A percentile compares a stretch with the other conserved stretches of the same genome.
Conservation (phyloP, 2,113 vertebrate species). For the Syngnathoides biaculeatus region DNA sequence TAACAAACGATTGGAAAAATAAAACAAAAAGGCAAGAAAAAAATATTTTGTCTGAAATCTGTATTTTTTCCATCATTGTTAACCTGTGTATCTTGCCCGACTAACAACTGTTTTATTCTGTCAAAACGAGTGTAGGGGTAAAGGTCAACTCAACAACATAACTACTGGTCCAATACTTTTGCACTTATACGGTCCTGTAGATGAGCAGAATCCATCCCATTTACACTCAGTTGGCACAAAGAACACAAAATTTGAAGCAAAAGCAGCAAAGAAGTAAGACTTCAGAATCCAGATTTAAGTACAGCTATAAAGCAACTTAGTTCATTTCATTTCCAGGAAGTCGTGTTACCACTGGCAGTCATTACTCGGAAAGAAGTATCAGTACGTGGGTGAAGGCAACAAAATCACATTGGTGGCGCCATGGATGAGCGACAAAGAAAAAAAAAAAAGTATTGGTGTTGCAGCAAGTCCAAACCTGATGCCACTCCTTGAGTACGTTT, state of each 20-base stretch:
- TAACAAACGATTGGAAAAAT: too few species aligned
- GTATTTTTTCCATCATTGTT: too few species aligned
- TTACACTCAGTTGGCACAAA: not conserved
- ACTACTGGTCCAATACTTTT: not conserved
- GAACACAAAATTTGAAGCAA: not conserved
- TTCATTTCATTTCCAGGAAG: not conserved
- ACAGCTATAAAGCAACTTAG: not conserved
- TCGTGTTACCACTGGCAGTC: not conserved
- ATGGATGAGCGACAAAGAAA: not conserved
- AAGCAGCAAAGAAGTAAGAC: not conserved
- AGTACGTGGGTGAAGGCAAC: constrained; percentile 8
- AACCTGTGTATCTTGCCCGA: too few species aligned
- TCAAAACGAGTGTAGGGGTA: too few species aligned
- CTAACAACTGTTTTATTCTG: too few species aligned
- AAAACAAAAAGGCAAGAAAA: too few species aligned
- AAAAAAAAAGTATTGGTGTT: not conserved
- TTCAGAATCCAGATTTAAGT: too few species aligned
- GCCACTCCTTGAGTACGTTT: not conserved
- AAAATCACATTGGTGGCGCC: not conserved
- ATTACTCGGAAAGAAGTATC: not conserved
- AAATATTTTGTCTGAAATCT: too few species aligned
- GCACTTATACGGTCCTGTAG: too few species aligned
- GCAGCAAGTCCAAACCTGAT: not conserved
- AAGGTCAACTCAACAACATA: too few species aligned
- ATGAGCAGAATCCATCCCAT: not conserved